These are phyloP conservation scores for Mormyrus iriodes DNA, from an alignment of 2,113 vertebrate genomes.

Conservation along the genomic window DNA sequence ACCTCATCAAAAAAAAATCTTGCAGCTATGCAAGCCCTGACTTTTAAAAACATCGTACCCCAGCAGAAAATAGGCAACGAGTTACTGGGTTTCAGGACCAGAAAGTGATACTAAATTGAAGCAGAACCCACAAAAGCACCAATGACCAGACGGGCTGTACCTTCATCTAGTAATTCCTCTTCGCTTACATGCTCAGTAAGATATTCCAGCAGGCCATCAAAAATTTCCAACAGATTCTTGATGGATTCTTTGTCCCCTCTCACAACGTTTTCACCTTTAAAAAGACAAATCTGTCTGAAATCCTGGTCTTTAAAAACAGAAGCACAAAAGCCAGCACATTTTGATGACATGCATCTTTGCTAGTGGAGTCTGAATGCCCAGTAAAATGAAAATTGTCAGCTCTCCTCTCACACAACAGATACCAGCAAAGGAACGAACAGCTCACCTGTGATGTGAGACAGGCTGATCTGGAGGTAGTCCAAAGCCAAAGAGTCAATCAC, in stretches of 20 bases:
- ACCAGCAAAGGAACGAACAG: background rate
- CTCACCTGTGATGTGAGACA: constrained; percentile 91
- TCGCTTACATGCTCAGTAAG: constrained; percentile 80
- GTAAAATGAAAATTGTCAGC: background rate
- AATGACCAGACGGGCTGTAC: constrained; percentile 47
- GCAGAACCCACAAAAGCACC: background rate
- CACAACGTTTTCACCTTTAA: constrained; percentile 87
- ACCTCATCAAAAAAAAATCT: constrained; percentile 17
- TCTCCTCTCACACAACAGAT: background rate
- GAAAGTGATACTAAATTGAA: background rate
- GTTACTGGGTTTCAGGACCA: background rate
- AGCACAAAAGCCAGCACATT: background rate
- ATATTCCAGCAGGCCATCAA: constrained; percentile 91
- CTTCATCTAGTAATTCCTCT: constrained; percentile 62
- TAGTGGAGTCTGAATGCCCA: background rate
- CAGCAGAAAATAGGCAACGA: background rate
- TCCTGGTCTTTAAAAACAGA: background rate
- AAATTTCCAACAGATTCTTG: constrained; percentile 90
- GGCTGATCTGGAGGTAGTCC: constrained; percentile 95
- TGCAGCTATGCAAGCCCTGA: background rate
- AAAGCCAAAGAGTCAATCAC: constrained; percentile 90
- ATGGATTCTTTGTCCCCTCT: constrained; percentile 79
- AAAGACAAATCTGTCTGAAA: background rate
- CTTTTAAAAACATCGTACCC: background rate
- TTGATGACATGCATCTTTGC: background rate